phyloP scores from a whole-genome alignment of 1,140 invertebrate species.

The Drosophila varians region DNA sequence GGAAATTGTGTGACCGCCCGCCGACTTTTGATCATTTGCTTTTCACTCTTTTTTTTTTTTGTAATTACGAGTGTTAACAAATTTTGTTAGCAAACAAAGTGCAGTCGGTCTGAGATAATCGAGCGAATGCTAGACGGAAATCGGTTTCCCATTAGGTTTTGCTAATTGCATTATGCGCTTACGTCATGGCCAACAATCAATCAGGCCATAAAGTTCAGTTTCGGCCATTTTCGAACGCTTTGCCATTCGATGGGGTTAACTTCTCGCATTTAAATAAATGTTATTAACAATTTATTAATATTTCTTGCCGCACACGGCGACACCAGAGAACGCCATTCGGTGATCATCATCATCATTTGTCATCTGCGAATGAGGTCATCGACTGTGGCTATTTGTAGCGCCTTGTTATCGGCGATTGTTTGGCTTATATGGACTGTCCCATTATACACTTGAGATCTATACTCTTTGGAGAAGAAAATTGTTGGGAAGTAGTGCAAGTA shows the following conservation, averaged over 20 bases:
- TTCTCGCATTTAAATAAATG: slow-evolving; percentile 42
- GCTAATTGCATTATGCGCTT: slow-evolving; percentile 41
- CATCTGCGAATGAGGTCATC: slow-evolving; percentile 45
- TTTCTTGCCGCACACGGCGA: slow-evolving; percentile 16
- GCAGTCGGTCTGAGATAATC: slow-evolving; percentile 21
- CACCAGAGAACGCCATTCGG: slow-evolving; percentile 37
- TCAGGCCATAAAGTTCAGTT: slow-evolving; percentile 5
- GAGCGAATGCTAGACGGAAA: slow-evolving; percentile 18
- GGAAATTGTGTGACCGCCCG: slow-evolving; percentile 47
- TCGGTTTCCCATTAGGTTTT: slow-evolving; percentile 38
- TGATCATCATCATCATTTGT: slow-evolving; percentile 32
- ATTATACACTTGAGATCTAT: slow-evolving; percentile 39
- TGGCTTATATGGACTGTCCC: slow-evolving; percentile 26
- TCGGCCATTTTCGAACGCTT: neutral
- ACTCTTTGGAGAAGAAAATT: slow-evolving; percentile 22
- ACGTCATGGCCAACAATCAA: slow-evolving; percentile 27
- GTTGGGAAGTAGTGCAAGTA: slow-evolving; percentile 9
- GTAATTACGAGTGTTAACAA: slow-evolving; percentile 22
- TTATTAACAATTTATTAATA: slow-evolving; percentile 33
- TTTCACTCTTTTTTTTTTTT: too few species aligned
- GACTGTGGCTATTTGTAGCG: slow-evolving; percentile 38
- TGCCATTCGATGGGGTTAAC: slow-evolving; percentile 18
- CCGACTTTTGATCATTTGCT: slow-evolving; percentile 21
- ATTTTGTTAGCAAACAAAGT: slow-evolving; percentile 27
- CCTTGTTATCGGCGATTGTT: slow-evolving; percentile 45